phyloP scores from a whole-genome alignment of 2,797 vertebrate genomes.

The Glossophaga mutica region DNA sequence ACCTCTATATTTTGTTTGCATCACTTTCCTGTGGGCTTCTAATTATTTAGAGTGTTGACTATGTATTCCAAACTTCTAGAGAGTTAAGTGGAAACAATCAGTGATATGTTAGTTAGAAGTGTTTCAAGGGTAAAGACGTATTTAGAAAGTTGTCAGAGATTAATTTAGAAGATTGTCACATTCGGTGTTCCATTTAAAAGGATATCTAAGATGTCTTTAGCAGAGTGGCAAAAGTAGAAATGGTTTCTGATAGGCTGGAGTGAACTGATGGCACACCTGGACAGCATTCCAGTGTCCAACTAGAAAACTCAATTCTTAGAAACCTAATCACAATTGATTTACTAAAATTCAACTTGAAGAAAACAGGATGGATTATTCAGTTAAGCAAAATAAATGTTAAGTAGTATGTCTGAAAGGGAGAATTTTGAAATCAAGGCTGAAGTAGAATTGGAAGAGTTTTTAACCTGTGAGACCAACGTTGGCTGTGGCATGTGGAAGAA shows the following conservation, averaged over 20 bases:
- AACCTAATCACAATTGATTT: background rate
- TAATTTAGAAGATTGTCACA: background rate
- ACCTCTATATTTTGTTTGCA: background rate
- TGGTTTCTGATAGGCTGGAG: background rate
- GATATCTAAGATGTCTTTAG: background rate
- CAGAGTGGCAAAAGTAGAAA: background rate
- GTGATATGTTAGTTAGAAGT: constrained; percentile 6
- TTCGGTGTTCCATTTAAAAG: background rate
- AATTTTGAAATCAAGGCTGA: background rate
- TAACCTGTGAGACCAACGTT: background rate
- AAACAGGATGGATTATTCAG: background rate
- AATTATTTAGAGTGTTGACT: background rate
- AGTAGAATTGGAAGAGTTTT: background rate
- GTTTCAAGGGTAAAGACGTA: background rate
- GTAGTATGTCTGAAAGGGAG: background rate
- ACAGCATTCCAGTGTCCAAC: background rate
- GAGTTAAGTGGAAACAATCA: background rate
- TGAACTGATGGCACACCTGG: background rate
- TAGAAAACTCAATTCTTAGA: background rate
- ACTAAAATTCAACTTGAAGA: constrained; percentile 17
- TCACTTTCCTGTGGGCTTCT: background rate
- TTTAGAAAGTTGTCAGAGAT: constrained; percentile 5
- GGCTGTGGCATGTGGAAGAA: background rate
- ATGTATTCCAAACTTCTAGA: background rate
- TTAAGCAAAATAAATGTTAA: constrained; percentile 23